Evolutionary conservation across 2,888 invertebrate genomes (phyloP).

Genomic region (Dryobotodes eremita): DNA sequence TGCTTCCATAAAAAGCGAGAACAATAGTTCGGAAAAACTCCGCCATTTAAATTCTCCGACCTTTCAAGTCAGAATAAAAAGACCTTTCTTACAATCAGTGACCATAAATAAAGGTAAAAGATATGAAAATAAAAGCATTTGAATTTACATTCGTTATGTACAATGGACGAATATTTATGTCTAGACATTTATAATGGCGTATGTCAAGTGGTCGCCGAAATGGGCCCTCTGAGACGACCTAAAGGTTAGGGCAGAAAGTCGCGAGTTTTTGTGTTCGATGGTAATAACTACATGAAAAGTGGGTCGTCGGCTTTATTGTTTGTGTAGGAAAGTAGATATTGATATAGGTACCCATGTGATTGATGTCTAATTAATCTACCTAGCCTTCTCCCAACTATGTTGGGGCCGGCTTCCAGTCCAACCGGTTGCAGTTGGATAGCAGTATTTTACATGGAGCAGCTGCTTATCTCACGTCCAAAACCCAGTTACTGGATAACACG

Average conservation of each 20-base stretch:
- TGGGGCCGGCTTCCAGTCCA: neutral
- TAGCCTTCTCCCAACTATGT: neutral
- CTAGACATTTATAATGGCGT: constrained; percentile 43
- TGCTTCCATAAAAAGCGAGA: constrained; percentile 27
- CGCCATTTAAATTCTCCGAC: constrained; percentile 54
- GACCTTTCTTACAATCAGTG: constrained; percentile 53
- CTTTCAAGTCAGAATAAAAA: constrained; percentile 58
- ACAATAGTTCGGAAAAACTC: constrained; percentile 55
- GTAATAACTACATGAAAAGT: neutral
- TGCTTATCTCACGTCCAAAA: neutral
- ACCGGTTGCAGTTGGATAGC: neutral
- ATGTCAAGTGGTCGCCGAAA: constrained; percentile 51
- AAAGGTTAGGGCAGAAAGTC: constrained; percentile 37
- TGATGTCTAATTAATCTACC: neutral
- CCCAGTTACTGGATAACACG: neutral
- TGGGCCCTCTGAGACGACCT: neutral
- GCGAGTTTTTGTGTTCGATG: constrained; percentile 6
- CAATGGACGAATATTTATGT: constrained; percentile 57
- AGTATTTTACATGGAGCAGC: neutral
- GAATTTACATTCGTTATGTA: constrained; percentile 62
- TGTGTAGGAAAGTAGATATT: neutral
- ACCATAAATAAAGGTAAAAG: constrained; percentile 61
- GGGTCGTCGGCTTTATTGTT: neutral
- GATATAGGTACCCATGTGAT: neutral
- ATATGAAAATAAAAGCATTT: constrained; percentile 62